A percentile compares a stretch with the other conserved stretches of the same genome.
These are phyloP conservation scores for Dascyllus trimaculatus DNA, from an alignment of 2,113 vertebrate species.

Conservation along the genomic window DNA sequence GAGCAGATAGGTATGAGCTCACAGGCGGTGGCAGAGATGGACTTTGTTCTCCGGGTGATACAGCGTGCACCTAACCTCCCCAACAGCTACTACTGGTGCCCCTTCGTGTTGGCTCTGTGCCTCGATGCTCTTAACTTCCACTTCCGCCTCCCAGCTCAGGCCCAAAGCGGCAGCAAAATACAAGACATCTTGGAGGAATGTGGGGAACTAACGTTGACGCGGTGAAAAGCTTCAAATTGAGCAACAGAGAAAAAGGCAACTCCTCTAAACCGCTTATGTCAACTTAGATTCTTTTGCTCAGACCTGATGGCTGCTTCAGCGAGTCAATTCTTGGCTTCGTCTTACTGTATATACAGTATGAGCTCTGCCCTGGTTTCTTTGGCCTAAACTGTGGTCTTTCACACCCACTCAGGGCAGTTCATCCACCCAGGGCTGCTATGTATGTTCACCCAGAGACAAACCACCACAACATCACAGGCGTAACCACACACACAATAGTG, in stretches of 20 bases:
- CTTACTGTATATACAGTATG: conserved; percentile 12
- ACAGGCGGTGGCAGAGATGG: not conserved
- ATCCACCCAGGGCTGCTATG: conserved; percentile 53
- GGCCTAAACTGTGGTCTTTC: conserved; percentile 58
- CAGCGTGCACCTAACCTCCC: conserved; percentile 57
- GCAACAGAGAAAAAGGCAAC: not conserved
- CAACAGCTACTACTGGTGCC: conserved; percentile 78
- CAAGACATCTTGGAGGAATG: conserved; percentile 61
- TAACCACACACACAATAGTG: conserved; percentile 66
- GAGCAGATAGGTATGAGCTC: conserved; percentile 62
- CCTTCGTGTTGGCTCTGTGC: conserved; percentile 75
- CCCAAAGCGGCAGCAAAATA: conserved; percentile 30
- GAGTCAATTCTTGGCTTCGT: conserved; percentile 36
- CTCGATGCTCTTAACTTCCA: conserved; percentile 69
- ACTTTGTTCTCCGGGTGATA: conserved; percentile 70
- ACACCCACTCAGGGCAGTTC: conserved; percentile 47
- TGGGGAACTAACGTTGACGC: conserved; percentile 61
- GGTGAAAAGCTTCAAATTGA: conserved; percentile 39
- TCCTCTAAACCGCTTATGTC: conserved; percentile 13
- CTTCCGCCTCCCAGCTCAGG: conserved; percentile 63
- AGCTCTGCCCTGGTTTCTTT: conserved; percentile 25
- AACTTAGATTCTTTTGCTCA: conserved; percentile 11
- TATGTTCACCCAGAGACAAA: conserved; percentile 60
- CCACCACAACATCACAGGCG: conserved; percentile 65
- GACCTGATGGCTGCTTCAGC: conserved; percentile 24